Evolutionary conservation across 2,888 invertebrate genomes (phyloP), one percentile per base, ranked within the genome.

Genomic region (Dicyrtoma fusca): DNA sequence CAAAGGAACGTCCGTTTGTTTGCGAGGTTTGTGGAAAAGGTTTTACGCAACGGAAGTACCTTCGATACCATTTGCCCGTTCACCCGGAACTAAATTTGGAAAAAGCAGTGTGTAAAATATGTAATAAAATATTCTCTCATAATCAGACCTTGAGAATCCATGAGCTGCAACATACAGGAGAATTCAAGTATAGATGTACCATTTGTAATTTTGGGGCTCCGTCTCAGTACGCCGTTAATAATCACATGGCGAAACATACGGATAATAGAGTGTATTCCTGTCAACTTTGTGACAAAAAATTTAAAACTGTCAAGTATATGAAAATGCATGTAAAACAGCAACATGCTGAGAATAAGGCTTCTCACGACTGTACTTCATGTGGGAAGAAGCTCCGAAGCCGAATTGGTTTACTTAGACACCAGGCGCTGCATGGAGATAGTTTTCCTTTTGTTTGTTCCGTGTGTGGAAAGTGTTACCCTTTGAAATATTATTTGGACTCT

Each of bases 51-150:
- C 62, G 26, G 62, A 61, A 61, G 62, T 34, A 61, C n/a, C 34
- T 61, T n/a, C 62, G 62, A 1, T 34, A 61, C 34, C 62, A 61
- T 34, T 26, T 14, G n/a, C n/a, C 42, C 5, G 25, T 34, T 61
- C 62, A 61, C 26, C 62, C 62, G 5, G 62, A 61, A 19, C 62
- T 61, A 13, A 61, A 61, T 42, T 61, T 61, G 23, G 26, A 25
- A n/a, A 1, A 34, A 42, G 25, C 34, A 11, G 11, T 26, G 3
- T 61, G 62, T 19, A 34, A 61, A 14, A 61, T 23, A n/a, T 61
- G 62, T 26, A n/a, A 34, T 11, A 61, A 61, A 61, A 34, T n/a
- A 14, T 61, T 61, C 23, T 61, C 62, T 26, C 34, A 34, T 19
- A 25, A 25, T 19, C 26, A 25, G n/a, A 26, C 62, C 6, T 34